These are phyloP conservation scores for Entomobrya proxima DNA, from an alignment of 2,888 invertebrate species.

Conservation along the genomic window DNA sequence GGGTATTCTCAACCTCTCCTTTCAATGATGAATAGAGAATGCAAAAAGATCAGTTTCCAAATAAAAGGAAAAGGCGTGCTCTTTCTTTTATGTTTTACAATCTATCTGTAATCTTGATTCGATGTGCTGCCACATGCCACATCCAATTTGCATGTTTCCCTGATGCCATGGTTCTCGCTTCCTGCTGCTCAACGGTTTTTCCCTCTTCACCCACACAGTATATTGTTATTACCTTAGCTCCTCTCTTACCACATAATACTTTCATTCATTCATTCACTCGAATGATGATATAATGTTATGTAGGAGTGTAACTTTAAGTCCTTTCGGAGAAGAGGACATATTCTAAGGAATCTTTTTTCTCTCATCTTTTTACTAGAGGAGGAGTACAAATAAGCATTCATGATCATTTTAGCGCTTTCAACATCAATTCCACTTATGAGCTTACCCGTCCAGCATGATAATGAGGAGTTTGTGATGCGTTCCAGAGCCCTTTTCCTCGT, in stretches of 20 bases:
- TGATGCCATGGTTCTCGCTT: neutral
- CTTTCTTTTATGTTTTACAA: conserved; percentile 21
- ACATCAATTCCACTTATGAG: conserved; percentile 63
- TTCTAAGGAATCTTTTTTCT: neutral
- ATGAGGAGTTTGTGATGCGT: conserved; percentile 73
- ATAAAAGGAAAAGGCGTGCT: conserved; percentile 50
- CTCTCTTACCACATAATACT: too few relatives aligned
- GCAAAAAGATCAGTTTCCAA: conserved; percentile 47
- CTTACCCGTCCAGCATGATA: conserved; percentile 75
- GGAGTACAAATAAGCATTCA: conserved; percentile 34
- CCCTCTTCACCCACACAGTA: neutral
- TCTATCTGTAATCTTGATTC: conserved; percentile 38
- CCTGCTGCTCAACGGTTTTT: neutral
- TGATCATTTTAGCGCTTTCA: conserved; percentile 44
- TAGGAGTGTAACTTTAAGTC: neutral
- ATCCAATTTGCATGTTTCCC: conserved; percentile 49
- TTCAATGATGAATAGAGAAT: conserved; percentile 48
- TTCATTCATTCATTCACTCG: neutral
- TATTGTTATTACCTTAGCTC: neutral
- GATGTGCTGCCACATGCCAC: conserved; percentile 38
- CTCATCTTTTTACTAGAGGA: neutral
- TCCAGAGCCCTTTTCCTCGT: conserved; percentile 63
- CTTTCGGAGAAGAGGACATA: neutral
- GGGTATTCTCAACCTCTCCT: neutral
- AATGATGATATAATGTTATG: neutral